phyloP scores from a whole-genome alignment of 2,888 invertebrate species.

The Magallana nippona region DNA sequence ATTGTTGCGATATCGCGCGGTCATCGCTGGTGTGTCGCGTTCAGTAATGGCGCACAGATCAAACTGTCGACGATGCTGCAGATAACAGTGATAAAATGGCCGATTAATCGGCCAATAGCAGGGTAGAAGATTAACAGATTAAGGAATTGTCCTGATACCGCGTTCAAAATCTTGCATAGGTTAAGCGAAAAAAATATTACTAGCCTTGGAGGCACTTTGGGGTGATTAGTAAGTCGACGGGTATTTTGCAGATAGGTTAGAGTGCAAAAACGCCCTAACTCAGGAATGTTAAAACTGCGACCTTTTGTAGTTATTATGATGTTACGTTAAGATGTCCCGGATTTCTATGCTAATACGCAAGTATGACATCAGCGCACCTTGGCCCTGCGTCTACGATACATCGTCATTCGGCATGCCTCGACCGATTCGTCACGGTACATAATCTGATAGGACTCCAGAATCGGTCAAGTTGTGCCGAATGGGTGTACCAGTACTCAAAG shows the following conservation, averaged over 20 bases:
- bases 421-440: no score
- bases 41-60: neutral
- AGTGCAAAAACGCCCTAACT: slow-evolving; percentile 6
- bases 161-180: neutral
- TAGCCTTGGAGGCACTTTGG: neutral
- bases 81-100: neutral
- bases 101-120: neutral
- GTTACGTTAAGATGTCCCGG: neutral
- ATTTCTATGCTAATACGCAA: no score
- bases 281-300: neutral
- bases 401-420: no score
- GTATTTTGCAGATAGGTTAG: neutral
- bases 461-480: no score
- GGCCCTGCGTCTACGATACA: no score
- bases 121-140: slow-evolving; percentile 15
- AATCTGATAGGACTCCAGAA: no score
- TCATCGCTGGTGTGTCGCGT: neutral
- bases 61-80: neutral
- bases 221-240: neutral
- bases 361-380: no score
- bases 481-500: no score
- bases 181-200: neutral
- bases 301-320: neutral
- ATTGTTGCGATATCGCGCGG: neutral
- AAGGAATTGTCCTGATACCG: slow-evolving; percentile 5